Percentiles rank a stretch among this genome's conserved stretches.
Conservation (phyloP, 2,797 vertebrate species). For the Acanthopagrus latus region DNA sequence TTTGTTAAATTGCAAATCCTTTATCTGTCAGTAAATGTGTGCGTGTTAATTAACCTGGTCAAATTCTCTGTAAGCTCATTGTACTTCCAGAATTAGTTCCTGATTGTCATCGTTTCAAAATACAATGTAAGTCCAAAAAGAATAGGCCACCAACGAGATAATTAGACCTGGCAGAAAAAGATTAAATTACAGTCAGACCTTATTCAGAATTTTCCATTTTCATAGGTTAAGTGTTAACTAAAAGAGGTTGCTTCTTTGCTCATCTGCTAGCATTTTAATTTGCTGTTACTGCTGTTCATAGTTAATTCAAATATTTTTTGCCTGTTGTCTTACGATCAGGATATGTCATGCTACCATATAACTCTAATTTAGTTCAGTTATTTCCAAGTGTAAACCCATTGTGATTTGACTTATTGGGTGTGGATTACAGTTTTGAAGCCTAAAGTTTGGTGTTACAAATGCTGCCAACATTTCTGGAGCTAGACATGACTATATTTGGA, state of each 20-base stretch:
- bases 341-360: not conserved
- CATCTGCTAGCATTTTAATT: not conserved
- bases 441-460: too few species aligned
- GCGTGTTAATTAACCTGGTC: slow-evolving; percentile 17
- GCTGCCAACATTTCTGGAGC: too few species aligned
- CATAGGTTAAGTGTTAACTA: too few species aligned
- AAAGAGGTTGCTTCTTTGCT: not conserved
- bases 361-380: not conserved
- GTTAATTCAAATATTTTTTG: not conserved
- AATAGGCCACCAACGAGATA: not conserved
- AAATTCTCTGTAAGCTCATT: not conserved
- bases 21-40: not conserved
- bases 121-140: not conserved
- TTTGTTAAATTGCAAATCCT: not conserved
- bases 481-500: too few species aligned
- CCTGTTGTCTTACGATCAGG: slow-evolving; percentile 2
- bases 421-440: too few species aligned
- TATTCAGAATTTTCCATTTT: not conserved
- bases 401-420: too few species aligned
- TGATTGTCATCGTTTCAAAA: slow-evolving; percentile 1
- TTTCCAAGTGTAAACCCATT: not conserved
- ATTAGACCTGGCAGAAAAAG: not conserved
- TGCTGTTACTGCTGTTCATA: not conserved
- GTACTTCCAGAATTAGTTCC: slow-evolving; percentile 1
- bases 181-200: not conserved